phyloP scores from a whole-genome alignment of 2,888 invertebrate species.

The Amiota communis region DNA sequence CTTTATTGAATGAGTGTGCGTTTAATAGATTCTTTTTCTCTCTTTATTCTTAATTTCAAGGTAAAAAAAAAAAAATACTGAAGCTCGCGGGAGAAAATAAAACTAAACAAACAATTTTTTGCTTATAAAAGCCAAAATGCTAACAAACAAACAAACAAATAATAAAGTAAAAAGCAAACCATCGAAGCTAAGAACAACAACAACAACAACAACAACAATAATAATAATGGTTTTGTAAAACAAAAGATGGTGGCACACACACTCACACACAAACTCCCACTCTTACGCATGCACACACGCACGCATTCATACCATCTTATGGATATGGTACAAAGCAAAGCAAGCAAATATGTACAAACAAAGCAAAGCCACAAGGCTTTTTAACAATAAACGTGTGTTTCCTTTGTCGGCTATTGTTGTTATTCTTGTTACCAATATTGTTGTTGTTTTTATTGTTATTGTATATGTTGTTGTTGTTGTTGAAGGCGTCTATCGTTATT shows the following conservation, averaged over 20 bases:
- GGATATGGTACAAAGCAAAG: not conserved
- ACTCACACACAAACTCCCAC: constrained; percentile 28
- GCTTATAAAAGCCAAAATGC: constrained; percentile 28
- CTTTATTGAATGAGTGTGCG: constrained; percentile 12
- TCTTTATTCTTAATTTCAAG: constrained; percentile 1
- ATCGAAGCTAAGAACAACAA: not conserved
- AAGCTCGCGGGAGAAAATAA: not conserved
- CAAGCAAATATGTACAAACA: too few relatives aligned
- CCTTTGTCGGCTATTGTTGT: not conserved
- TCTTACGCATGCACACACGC: constrained; percentile 32
- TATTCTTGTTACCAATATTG: constrained; percentile 11
- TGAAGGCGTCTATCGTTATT: constrained; percentile 1
- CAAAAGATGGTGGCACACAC: constrained; percentile 1
- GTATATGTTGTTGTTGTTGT: constrained; percentile 16
- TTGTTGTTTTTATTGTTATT: constrained; percentile 21
- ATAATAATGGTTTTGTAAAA: constrained; percentile 47
- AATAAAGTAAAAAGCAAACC: not conserved
- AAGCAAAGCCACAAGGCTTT: too few relatives aligned
- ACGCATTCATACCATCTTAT: constrained; percentile 17
- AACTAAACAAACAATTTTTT: constrained; percentile 22
- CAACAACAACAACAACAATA: constrained; percentile 2
- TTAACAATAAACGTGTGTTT: not conserved
- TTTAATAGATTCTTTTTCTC: constrained; percentile 11
- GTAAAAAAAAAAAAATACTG: not conserved
- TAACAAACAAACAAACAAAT: constrained; percentile 13